Percentiles rank a stretch among this genome's conserved stretches.
phyloP scores from a whole-genome alignment of 2,797 vertebrate species.

The Vespertilio murinus region DNA sequence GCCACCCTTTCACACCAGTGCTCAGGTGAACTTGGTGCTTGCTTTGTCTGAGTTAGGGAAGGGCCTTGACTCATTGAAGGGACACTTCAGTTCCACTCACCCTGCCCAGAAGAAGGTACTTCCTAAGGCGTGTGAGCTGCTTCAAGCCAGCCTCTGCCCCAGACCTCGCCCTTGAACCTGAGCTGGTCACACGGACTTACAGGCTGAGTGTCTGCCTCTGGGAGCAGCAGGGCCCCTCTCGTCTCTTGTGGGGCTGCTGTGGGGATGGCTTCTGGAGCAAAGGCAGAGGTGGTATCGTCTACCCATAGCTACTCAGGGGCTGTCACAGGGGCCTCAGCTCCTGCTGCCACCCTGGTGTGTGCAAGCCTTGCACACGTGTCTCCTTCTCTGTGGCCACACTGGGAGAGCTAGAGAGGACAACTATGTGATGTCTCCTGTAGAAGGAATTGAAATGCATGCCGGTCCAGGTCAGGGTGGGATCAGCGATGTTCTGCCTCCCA shows the following conservation, averaged over 20 bases:
- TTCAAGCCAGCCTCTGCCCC: background rate
- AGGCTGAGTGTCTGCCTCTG: background rate
- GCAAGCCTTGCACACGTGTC: background rate
- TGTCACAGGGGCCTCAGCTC: background rate
- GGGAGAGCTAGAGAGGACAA: background rate
- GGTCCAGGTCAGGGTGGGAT: background rate
- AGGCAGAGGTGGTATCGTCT: background rate
- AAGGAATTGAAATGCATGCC: background rate
- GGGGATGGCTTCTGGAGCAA: background rate
- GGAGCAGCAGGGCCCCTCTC: background rate
- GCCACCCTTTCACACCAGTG: background rate
- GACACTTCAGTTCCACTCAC: background rate
- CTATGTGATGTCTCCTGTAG: background rate
- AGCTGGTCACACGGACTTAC: background rate
- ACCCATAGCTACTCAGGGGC: background rate
- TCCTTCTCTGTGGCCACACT: background rate
- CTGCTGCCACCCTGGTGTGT: background rate
- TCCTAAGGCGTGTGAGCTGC: background rate
- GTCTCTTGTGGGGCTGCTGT: background rate
- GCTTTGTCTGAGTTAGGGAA: background rate
- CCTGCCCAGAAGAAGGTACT: background rate
- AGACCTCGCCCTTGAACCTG: background rate
- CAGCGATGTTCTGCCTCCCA: rapidly evolving
- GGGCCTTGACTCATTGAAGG: too few relatives aligned
- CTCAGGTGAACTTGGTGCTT: background rate